Conservation (phyloP, 1,140 invertebrate genomes). For the Zelostemma sp. region DNA sequence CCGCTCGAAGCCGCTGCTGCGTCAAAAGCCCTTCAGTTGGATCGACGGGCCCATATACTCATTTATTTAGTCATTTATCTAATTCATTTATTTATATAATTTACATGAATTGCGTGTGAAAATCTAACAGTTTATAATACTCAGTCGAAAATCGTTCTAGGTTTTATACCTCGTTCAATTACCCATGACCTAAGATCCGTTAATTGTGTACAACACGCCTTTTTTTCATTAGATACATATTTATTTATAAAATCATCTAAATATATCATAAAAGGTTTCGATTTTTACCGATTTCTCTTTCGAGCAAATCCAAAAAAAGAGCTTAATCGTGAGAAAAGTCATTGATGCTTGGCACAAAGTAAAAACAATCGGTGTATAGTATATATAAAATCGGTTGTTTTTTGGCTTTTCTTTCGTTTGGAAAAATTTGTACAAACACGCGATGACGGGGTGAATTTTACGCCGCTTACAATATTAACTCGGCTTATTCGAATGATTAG, state of each 20-base stretch:
- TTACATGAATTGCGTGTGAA: conserved; percentile 45
- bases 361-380: conserved; percentile 26
- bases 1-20: background rate
- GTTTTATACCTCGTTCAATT: conserved; percentile 10
- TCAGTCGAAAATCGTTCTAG: conserved; percentile 30
- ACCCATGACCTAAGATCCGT: conserved; percentile 7
- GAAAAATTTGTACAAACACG: conserved; percentile 38
- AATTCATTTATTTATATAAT: conserved; percentile 47
- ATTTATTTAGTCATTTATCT: conserved; percentile 21
- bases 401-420: too few species aligned
- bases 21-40: conserved; percentile 5
- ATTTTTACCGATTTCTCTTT: conserved; percentile 13
- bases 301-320: conserved; percentile 26
- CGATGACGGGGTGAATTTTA: conserved; percentile 20
- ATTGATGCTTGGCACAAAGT: conserved; percentile 44
- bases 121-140: conserved; percentile 33
- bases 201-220: conserved; percentile 4
- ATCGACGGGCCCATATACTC: conserved; percentile 12
- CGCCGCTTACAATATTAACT: conserved; percentile 17
- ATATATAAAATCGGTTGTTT: conserved; percentile 35
- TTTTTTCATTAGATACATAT: conserved; percentile 31
- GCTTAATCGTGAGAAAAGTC: conserved; percentile 30
- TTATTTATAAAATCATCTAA: conserved; percentile 43
- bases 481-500: conserved; percentile 28
- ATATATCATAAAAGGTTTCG: conserved; percentile 16